Evolutionary conservation across 2,113 vertebrate species (phyloP).

Genomic region (Dipodomys merriami): DNA sequence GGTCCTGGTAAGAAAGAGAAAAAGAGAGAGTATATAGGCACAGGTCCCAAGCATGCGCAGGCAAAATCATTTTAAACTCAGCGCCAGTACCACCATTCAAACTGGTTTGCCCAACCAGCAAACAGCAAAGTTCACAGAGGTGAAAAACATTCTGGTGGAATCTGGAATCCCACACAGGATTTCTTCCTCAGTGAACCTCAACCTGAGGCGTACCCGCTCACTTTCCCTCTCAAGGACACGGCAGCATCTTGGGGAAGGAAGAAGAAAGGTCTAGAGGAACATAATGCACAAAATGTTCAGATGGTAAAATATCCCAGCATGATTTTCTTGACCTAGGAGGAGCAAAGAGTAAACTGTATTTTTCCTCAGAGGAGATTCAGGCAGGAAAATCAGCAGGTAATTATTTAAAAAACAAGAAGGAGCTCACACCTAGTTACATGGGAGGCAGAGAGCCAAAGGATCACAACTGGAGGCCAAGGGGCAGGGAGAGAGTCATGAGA

Average conservation of each 20-base stretch:
- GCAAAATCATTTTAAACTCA: neutral
- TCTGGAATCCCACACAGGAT: neutral
- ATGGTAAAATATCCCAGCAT: neutral
- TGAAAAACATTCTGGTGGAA: neutral
- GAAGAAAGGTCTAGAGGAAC: neutral
- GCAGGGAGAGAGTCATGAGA: too few relatives aligned
- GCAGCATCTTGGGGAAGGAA: neutral
- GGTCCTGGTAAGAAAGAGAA: conserved; percentile 88
- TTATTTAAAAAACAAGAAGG: neutral
- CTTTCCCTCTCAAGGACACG: neutral
- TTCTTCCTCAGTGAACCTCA: neutral
- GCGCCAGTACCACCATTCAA: neutral
- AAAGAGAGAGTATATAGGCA: neutral
- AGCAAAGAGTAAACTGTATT: neutral
- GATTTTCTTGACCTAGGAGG: neutral
- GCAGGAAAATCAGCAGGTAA: neutral
- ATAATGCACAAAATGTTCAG: neutral
- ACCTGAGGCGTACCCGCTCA: neutral
- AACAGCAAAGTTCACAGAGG: accelerated
- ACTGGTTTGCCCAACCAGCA: neutral
- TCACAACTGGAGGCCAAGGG: too few relatives aligned
- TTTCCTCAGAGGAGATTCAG: neutral
- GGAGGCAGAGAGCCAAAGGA: too few relatives aligned
- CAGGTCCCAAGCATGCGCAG: neutral
- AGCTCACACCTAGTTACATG: too few relatives aligned